phyloP scores from a whole-genome alignment of 2,113 vertebrate species.

The Noturus placidus region DNA sequence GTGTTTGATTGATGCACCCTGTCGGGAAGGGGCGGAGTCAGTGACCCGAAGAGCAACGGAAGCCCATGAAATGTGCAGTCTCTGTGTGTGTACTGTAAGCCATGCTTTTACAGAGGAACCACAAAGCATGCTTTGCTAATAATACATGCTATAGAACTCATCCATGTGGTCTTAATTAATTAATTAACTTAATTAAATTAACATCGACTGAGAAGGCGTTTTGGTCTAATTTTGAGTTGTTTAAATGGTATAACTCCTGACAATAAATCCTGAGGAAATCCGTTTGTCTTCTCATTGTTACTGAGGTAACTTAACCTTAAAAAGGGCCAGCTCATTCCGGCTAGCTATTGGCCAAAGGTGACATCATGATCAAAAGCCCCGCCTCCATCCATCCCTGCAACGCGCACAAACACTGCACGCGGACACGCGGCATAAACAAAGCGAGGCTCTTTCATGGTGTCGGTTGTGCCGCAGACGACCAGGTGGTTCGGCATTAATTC shows the following conservation, averaged over 20 bases:
- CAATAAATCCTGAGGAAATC: background rate
- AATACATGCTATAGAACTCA: background rate
- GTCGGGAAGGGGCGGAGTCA: slow-evolving; percentile 17
- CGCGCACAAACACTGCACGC: background rate
- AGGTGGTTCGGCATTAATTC: background rate
- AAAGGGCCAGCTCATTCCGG: background rate
- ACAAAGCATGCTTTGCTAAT: background rate
- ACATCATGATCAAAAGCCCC: slow-evolving; percentile 16
- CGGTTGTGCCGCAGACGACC: background rate
- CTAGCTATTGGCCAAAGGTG: slow-evolving; percentile 35
- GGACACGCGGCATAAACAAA: slow-evolving; percentile 38
- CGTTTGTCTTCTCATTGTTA: background rate
- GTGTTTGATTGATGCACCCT: slow-evolving; percentile 50
- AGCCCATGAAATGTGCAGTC: background rate
- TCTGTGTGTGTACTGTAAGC: background rate
- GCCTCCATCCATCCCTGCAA: slow-evolving; percentile 1
- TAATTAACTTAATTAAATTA: too few relatives aligned
- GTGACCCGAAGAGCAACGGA: slow-evolving; percentile 10
- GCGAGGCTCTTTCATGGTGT: slow-evolving; percentile 23
- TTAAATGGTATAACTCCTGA: too few relatives aligned
- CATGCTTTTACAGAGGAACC: background rate
- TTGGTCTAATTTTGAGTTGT: background rate
- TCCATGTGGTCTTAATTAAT: background rate
- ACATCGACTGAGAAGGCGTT: background rate
- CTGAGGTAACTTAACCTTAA: slow-evolving; percentile 21